Base-by-base conservation (phyloP, 2,797 vertebrate species). In the Ctenopoma kingsleyae region DNA sequence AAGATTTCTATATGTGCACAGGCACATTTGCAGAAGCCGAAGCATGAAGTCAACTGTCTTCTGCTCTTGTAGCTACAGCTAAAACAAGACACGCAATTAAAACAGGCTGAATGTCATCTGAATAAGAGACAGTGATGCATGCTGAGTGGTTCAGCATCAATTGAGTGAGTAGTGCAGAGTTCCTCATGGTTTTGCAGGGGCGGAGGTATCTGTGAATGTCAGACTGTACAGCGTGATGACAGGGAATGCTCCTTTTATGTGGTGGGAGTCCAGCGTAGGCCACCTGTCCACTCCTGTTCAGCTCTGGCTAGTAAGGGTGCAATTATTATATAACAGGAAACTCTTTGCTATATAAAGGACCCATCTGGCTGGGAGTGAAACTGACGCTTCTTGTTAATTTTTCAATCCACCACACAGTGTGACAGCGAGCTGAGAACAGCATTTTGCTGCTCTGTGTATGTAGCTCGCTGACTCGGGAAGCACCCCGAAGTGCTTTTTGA, bases 401-500 rank as follows among this genome's bases (percentile, higher is more conserved):
- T 30, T 38, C 1, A 66, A 62, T 57, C 59, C 52, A 15, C 4
- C 64, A 47, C 30, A 7, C 51, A 46, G 38, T 3, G 7, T 59
- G 61, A 20, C 47, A 38, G 64, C 0, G 6, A 64, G 51, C 65
- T 61, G 54, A 57, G 69, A 75, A 52, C 60, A 56, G 56, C 32
- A 19, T 52, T 56, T 48, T 52, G 63, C 16, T 5, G 55, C 35
- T 44, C 47, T 54, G 56, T 67, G 70, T 50, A 36, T 61, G 49
- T 52, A 47, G 19, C 6, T 6, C 11, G 27, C 30, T 0, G 10
- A 51, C 48, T 60, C 3, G 8, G 6, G 50, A 35, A 57, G 57
- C 41, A 36, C 41, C 0, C 35, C 38, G 41, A 66, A 81, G 67
- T 44, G 54, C 61, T 78, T 72, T 75, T 53, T 63, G 67, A 60